Percentiles rank a stretch among this genome's conserved stretches.
phyloP scores from a whole-genome alignment of 2,113 vertebrate species.

The Arvicanthis niloticus region DNA sequence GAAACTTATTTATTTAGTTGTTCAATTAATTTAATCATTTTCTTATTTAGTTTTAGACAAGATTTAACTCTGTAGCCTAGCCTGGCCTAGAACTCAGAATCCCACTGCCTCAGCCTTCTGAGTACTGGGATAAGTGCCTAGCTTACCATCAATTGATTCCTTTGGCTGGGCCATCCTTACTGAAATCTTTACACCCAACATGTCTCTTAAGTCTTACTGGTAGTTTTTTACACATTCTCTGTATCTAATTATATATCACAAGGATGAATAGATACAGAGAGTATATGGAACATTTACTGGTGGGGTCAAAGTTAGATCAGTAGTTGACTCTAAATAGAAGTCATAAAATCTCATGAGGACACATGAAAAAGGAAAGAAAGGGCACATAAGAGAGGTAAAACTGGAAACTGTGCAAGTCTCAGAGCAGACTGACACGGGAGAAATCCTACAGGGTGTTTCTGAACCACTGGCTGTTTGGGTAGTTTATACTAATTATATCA shows the following conservation, averaged over 20 bases:
- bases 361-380: background rate
- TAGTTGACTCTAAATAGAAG: background rate
- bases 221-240: background rate
- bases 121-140: background rate
- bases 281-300: background rate
- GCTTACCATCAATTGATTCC: background rate
- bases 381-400: background rate
- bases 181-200: background rate
- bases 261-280: background rate
- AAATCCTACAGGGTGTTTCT: background rate
- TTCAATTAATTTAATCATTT: background rate
- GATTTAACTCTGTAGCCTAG: background rate
- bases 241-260: too few species aligned
- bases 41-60: background rate
- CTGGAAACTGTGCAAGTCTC: background rate
- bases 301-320: background rate
- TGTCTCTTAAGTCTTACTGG: background rate
- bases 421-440: background rate
- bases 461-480: background rate
- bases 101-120: too few species aligned
- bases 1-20: background rate
- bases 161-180: background rate
- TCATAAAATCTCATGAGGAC: background rate
- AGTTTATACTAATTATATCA: background rate
- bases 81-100: background rate